Evolutionary conservation across 2,113 vertebrate genomes (phyloP).

Genomic region (Lamprotornis superbus): DNA sequence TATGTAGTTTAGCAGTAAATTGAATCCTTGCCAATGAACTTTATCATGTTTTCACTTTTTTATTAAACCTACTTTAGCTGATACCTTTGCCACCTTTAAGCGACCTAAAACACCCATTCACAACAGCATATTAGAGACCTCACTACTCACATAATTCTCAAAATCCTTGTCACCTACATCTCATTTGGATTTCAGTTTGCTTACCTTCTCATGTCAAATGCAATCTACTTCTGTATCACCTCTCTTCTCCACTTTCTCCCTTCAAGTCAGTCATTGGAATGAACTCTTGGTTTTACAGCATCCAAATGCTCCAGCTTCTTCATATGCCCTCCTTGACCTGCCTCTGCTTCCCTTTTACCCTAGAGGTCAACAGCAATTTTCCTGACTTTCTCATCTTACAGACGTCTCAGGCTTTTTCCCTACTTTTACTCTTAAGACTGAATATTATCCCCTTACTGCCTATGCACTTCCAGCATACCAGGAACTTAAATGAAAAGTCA

Average conservation of each 20-base stretch:
- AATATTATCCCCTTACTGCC: background rate
- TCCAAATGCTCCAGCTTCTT: background rate
- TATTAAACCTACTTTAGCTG: background rate
- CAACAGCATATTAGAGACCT: background rate
- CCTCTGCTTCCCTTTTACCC: background rate
- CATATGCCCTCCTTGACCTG: background rate
- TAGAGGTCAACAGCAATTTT: background rate
- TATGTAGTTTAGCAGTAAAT: background rate
- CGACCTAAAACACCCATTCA: background rate
- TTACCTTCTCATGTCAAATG: background rate
- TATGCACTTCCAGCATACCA: background rate
- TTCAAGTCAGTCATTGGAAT: background rate
- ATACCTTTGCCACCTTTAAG: background rate
- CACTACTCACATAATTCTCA: background rate
- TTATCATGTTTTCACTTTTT: fast-evolving
- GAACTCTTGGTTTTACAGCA: background rate
- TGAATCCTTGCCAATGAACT: background rate
- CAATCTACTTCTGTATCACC: background rate
- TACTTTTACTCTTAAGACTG: background rate
- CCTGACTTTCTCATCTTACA: background rate
- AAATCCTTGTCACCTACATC: background rate
- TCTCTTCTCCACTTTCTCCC: background rate
- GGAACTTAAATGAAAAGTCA: background rate
- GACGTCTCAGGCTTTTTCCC: background rate
- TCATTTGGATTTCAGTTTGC: background rate